Evolutionary conservation across 2,113 vertebrate genomes (phyloP).

Genomic region (Epinephelus cyanopodus): DNA sequence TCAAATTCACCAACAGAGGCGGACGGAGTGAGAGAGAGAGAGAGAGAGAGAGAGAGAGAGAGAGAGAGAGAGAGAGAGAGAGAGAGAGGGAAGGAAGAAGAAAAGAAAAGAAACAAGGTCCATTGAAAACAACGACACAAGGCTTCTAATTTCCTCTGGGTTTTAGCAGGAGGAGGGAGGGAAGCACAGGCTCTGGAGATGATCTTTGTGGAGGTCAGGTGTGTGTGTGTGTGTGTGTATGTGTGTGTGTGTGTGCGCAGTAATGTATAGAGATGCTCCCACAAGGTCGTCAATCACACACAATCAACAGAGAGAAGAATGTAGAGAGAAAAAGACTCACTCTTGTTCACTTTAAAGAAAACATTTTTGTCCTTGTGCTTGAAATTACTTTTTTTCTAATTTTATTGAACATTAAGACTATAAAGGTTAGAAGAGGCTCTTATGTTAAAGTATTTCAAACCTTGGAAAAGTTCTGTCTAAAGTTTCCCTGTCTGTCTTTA

Average conservation of each 20-base stretch:
- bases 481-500: neutral
- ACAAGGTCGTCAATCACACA: conserved; percentile 92
- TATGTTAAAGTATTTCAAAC: conserved; percentile 15
- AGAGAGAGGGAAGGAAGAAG: conserved; percentile 17
- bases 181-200: conserved; percentile 42
- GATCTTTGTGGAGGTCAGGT: conserved; percentile 58
- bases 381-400: conserved; percentile 2
- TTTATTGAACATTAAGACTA: neutral
- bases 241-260: conserved; percentile 28
- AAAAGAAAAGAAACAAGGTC: conserved; percentile 90
- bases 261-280: conserved; percentile 54
- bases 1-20: conserved; percentile 94
- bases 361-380: conserved; percentile 40
- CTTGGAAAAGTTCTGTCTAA: conserved; percentile 6
- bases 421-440: neutral
- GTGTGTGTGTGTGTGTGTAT: conserved; percentile 29
- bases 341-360: neutral
- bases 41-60: conserved; percentile 11
- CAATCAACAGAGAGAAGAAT: conserved; percentile 75
- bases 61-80: conserved; percentile 22
- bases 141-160: conserved; percentile 92
- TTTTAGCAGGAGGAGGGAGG: conserved; percentile 71
- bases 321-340: conserved; percentile 31
- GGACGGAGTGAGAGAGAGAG: conserved; percentile 66
- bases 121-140: conserved; percentile 89